phyloP scores from a whole-genome alignment of 2,113 vertebrate genomes.

The Cochlearius cochlearius region DNA sequence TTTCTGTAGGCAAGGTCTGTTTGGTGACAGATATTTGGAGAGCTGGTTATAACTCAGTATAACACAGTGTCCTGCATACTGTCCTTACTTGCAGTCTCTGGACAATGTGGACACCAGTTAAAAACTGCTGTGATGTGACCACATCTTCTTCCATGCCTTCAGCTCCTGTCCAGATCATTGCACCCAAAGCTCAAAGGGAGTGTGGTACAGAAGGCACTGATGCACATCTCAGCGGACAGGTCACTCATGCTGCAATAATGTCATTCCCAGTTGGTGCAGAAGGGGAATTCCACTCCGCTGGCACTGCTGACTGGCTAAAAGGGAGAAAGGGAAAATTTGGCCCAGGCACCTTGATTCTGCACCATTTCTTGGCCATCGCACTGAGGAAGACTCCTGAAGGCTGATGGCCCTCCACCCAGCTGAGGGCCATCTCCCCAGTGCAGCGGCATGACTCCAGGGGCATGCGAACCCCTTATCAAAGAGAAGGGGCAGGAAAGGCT shows the following conservation, averaged over 20 bases:
- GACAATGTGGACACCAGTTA: background rate
- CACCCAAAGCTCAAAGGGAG: background rate
- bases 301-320: background rate
- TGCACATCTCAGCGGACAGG: background rate
- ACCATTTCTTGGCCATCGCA: background rate
- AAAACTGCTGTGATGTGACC: background rate
- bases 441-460: background rate
- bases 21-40: background rate
- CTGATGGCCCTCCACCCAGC: rapidly evolving
- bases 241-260: background rate
- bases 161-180: background rate
- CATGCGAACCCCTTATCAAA: background rate
- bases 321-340: background rate
- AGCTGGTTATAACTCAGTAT: background rate
- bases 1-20: background rate
- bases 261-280: background rate
- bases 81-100: background rate
- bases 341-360: background rate
- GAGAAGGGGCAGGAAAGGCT: background rate
- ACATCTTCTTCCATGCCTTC: background rate
- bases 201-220: background rate
- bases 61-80: background rate
- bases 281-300: background rate
- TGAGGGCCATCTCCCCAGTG: background rate
- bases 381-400: background rate